Conservation (phyloP, 2,113 vertebrate genomes). For the Micronisus gabar region DNA sequence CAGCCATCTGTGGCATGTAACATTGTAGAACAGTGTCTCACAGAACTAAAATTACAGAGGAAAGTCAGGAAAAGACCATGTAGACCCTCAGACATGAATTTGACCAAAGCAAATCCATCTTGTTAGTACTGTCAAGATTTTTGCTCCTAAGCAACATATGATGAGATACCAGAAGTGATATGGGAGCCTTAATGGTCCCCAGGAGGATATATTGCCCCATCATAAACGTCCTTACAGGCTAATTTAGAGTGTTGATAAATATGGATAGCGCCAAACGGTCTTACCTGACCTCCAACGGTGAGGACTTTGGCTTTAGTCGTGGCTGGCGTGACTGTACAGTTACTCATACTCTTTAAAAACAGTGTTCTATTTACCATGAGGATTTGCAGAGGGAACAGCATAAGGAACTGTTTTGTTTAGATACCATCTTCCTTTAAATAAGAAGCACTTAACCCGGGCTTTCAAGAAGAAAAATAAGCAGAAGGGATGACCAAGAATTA, state of each 20-base stretch:
- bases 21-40: neutral
- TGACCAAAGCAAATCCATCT: neutral
- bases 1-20: slow-evolving; percentile 39
- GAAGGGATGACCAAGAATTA: neutral
- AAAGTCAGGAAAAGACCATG: neutral
- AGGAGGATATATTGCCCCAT: neutral
- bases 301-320: neutral
- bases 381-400: neutral
- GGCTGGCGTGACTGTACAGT: neutral
- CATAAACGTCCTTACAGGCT: neutral
- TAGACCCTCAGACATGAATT: neutral
- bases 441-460: neutral
- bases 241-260: neutral
- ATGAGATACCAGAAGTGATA: neutral
- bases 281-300: neutral
- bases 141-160: neutral
- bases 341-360: neutral
- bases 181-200: neutral
- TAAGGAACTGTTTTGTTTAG: neutral
- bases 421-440: neutral
- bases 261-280: too few relatives aligned
- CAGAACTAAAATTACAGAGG: neutral
- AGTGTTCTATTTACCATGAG: rapidly evolving
- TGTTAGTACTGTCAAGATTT: neutral
- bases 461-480: neutral